Evolutionary conservation across 2,113 vertebrate genomes (phyloP).

Genomic region (Poeciliopsis retropinna): DNA sequence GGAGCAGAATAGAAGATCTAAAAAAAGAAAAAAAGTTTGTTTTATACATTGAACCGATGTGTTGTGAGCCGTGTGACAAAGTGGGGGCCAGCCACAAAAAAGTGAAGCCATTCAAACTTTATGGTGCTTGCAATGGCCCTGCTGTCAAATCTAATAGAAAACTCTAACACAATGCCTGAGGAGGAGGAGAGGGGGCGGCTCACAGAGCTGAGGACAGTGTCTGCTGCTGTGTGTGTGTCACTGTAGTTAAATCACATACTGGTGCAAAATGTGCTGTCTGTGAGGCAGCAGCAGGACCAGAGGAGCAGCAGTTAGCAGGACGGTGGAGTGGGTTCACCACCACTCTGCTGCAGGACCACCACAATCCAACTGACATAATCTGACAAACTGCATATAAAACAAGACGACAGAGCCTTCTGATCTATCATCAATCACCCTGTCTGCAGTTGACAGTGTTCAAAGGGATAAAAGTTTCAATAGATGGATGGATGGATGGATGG

Average conservation of each 20-base stretch:
- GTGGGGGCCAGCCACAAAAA: constrained; percentile 15
- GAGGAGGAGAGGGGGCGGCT: background rate
- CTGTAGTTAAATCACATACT: background rate
- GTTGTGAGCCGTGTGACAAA: constrained; percentile 1
- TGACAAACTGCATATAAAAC: background rate
- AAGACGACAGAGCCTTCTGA: background rate
- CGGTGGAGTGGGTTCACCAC: background rate
- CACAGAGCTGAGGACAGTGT: constrained; percentile 1
- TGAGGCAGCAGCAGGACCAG: background rate
- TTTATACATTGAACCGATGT: no score
- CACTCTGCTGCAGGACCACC: background rate
- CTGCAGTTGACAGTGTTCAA: background rate
- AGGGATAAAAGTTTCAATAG: background rate
- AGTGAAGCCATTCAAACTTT: constrained; percentile 28
- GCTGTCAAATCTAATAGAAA: constrained; percentile 47
- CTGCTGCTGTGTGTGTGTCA: background rate
- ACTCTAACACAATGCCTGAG: constrained; percentile 13
- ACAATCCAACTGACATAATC: background rate
- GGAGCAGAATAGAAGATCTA: no score
- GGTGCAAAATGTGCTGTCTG: background rate
- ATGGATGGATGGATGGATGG: no score
- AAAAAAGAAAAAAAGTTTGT: no score
- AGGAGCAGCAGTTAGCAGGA: background rate
- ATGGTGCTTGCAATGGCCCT: constrained; percentile 45
- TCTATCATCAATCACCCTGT: background rate